A percentile compares a stretch with the other conserved stretches of the same genome.
Conservation (phyloP, 2,888 invertebrate genomes). For the Melangyna quadrimaculata region DNA sequence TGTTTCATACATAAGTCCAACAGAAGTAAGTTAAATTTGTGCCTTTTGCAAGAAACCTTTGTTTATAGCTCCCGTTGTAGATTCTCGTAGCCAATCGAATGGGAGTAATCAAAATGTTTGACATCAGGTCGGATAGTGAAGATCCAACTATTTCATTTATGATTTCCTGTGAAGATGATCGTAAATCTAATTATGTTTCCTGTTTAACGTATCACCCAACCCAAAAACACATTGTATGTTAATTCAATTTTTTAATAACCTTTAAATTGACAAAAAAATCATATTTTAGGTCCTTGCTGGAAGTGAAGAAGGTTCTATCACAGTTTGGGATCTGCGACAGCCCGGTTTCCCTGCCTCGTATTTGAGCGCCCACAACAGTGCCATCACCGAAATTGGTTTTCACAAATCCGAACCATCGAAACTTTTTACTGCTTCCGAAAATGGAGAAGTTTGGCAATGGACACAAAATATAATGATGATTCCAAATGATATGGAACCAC, state of each 20-base stretch:
- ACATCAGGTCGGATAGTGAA: conserved; percentile 87
- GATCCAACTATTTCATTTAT: conserved; percentile 85
- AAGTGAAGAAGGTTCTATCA: conserved; percentile 92
- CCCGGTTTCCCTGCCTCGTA: conserved; percentile 91
- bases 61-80: conserved; percentile 78
- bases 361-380: conserved; percentile 88
- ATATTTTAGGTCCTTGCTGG: conserved; percentile 85
- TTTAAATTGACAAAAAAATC: not conserved
- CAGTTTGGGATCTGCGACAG: conserved; percentile 94
- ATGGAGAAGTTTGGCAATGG: conserved; percentile 96
- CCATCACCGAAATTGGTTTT: conserved; percentile 93
- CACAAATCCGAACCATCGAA: conserved; percentile 93
- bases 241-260: not conserved
- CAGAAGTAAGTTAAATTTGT: conserved; percentile 80
- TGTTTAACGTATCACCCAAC: conserved; percentile 92
- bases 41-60: not conserved
- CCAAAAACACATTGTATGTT: conserved; percentile 88
- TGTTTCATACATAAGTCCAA: conserved; percentile 87
- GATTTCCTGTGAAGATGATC: conserved; percentile 87
- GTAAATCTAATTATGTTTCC: conserved; percentile 84
- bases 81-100: conserved; percentile 92
- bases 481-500: conserved; percentile 72
- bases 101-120: conserved; percentile 95
- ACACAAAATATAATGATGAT: conserved; percentile 83
- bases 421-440: conserved; percentile 89